Evolutionary conservation across 2,888 invertebrate genomes (phyloP).

Genomic region (Furcula furcula): DNA sequence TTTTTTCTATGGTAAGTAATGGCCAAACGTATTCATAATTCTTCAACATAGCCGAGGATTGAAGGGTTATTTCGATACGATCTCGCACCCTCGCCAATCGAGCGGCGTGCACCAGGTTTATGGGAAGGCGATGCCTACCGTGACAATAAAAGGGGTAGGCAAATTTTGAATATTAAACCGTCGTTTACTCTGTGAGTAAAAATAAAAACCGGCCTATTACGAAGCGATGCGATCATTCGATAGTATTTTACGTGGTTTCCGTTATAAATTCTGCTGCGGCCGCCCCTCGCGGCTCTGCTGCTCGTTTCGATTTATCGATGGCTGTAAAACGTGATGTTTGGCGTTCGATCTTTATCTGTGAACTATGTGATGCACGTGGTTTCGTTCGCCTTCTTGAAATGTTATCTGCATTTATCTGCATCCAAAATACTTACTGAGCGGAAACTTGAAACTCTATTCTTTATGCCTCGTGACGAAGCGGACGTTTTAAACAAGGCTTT

Average conservation of each 20-base stretch:
- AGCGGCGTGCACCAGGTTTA: conserved; percentile 17
- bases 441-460: no score
- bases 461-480: no score
- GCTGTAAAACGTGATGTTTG: conserved; percentile 41
- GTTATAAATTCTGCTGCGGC: conserved; percentile 42
- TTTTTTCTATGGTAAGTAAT: no score
- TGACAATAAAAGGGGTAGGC: conserved; percentile 65
- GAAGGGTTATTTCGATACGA: background rate
- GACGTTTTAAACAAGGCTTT: no score
- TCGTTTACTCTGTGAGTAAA: conserved; percentile 46
- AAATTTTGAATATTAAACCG: conserved; percentile 66
- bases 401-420: no score
- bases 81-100: conserved; percentile 9
- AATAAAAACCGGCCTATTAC: conserved; percentile 50
- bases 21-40: conserved; percentile 9
- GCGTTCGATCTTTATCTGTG: conserved; percentile 25
- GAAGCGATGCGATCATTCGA: conserved; percentile 43
- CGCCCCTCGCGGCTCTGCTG: conserved; percentile 19
- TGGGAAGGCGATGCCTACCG: conserved; percentile 39
- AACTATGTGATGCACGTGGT: conserved; percentile 6
- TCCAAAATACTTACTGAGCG: no score
- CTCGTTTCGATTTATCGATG: conserved; percentile 36
- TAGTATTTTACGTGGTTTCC: conserved; percentile 47
- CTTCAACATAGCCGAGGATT: no score
- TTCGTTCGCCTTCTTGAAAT: conserved; percentile 4